Evolutionary conservation across 2,113 vertebrate genomes (phyloP), one percentile per base, ranked within the genome.

Genomic region (Ptilonorhynchus violaceus): DNA sequence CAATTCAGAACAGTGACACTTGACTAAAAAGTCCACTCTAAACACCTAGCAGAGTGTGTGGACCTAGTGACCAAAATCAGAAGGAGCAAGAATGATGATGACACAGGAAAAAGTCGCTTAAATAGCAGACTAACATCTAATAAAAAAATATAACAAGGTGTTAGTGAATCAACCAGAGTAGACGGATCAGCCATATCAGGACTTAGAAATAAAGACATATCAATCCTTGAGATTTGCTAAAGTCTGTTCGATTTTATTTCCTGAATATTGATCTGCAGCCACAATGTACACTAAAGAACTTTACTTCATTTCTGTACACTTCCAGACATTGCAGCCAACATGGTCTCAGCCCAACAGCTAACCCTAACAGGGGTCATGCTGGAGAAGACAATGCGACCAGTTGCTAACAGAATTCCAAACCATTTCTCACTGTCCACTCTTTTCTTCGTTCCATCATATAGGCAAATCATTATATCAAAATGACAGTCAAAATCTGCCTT

Each of bases 291-390:
- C 9, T 33, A 13, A 50, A 66, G 62, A 86, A n/a, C 17, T 58
- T 52, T 20, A 37, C 21, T 83, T 59, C 28, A 11, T 50, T 44
- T 33, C 50, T 25, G 7, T 20, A 7, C 3, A 27, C 14, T 46
- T 50, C 6, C 15, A 93, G 46, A 37, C 55, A 42, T 24, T 0
- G 0, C 42, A 62, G n/a, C 42, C 0, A 0, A 35, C 16, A 28
- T 2, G 12, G 12, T 63, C 10, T 39, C 37, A 73, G 7, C 44
- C 58, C 74, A 59, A 66, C 25, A 76, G 35, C 58, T 23, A 17
- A 9, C 3, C 33, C 15, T 30, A 50, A 8, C 0, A 52, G 9
- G 7, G 9, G 6, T 11, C 25, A 33, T 7, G 25, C 50, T 74
- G 64, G 42, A n/a, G 8, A 72, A 56, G 66, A 35, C 3, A 1